Evolutionary conservation across 2,888 invertebrate genomes (phyloP).

Genomic region (Cecidostiba fungosa): DNA sequence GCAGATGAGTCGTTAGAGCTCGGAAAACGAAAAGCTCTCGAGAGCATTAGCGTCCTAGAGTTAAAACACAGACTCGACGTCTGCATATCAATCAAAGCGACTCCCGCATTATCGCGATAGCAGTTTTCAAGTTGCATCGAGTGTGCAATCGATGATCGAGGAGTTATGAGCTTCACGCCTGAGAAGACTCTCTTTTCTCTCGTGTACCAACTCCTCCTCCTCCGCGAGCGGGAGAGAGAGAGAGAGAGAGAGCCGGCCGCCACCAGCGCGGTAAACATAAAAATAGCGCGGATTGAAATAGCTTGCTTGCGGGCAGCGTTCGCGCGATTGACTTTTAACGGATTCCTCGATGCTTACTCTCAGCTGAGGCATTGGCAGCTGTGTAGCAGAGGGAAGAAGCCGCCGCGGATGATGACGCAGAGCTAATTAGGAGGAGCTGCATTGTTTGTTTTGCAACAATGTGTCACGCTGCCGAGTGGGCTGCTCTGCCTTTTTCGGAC

Average conservation of each 20-base stretch:
- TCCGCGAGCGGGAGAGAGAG: background rate
- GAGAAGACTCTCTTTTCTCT: background rate
- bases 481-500: background rate
- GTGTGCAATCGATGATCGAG: constrained; percentile 10
- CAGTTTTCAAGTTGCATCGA: constrained; percentile 9
- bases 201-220: background rate
- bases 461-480: background rate
- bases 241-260: constrained; percentile 16
- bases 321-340: constrained; percentile 57
- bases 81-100: background rate
- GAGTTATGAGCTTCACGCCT: background rate
- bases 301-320: constrained; percentile 22
- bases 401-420: background rate
- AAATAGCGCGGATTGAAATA: constrained; percentile 67
- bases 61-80: background rate
- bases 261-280: constrained; percentile 62
- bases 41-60: background rate
- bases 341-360: constrained; percentile 42
- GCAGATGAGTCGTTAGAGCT: background rate
- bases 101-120: background rate
- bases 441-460: constrained; percentile 10
- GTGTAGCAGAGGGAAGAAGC: background rate
- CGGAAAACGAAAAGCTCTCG: constrained; percentile 19
- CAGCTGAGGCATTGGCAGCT: constrained; percentile 14
- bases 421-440: constrained; percentile 12